phyloP scores from a whole-genome alignment of 2,797 vertebrate species.

The Paratrypauchen microcephalus region DNA sequence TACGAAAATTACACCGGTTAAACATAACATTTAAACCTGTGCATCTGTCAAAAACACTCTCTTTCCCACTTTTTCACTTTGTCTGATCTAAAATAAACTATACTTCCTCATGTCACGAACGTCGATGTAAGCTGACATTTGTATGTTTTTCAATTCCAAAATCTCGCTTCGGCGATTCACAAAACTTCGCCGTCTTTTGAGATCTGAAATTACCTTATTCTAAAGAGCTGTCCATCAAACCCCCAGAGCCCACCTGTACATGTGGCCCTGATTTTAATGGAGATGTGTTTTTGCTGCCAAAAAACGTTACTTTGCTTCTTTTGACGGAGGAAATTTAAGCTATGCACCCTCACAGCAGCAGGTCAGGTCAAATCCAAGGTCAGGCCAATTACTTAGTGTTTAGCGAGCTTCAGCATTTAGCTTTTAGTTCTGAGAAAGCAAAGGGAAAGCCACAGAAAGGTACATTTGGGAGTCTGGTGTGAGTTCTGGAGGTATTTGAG shows the following conservation, averaged over 20 bases:
- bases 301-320: conserved; percentile 49
- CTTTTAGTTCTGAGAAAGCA: background rate
- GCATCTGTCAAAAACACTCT: background rate
- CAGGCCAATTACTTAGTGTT: conserved; percentile 45
- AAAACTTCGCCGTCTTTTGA: background rate
- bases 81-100: conserved; percentile 28
- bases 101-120: background rate
- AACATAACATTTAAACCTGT: background rate
- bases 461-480: conserved; percentile 19
- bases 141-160: conserved; percentile 15
- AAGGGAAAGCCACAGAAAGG: background rate
- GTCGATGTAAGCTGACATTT: background rate
- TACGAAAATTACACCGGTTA: background rate
- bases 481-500: conserved; percentile 1
- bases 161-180: conserved; percentile 27
- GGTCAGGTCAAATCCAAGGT: conserved; percentile 27
- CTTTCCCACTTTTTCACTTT: background rate
- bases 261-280: conserved; percentile 23
- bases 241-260: conserved; percentile 10
- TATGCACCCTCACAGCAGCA: conserved; percentile 5
- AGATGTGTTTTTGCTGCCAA: conserved; percentile 27
- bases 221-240: conserved; percentile 19
- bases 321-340: conserved; percentile 20
- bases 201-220: background rate
- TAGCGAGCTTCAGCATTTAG: conserved; percentile 30